Evolutionary conservation across 2,888 invertebrate species (phyloP).

Genomic region (Pharmacophagus antenor): DNA sequence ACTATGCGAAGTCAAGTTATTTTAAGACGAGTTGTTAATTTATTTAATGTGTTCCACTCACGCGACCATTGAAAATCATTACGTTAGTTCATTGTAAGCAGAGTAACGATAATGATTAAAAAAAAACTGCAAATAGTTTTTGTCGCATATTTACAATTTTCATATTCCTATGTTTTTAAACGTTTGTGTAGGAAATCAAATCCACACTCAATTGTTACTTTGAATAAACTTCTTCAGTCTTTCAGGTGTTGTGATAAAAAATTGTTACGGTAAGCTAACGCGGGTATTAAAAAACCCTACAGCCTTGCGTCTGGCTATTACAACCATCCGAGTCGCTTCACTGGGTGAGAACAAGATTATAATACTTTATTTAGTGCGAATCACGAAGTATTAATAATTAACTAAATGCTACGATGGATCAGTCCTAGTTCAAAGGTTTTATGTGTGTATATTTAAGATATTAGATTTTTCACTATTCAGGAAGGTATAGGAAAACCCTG

Average conservation of each 20-base stretch:
- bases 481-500: no score
- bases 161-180: slow-evolving; percentile 24
- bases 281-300: slow-evolving; percentile 20
- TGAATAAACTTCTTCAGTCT: slow-evolving; percentile 9
- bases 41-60: neutral
- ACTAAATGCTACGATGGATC: neutral
- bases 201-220: slow-evolving; percentile 11
- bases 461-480: no score
- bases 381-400: neutral
- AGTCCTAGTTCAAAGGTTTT: no score
- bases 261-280: slow-evolving; percentile 22
- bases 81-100: neutral
- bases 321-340: slow-evolving; percentile 22
- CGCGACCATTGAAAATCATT: slow-evolving; percentile 8
- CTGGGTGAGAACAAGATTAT: slow-evolving; percentile 13
- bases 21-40: neutral
- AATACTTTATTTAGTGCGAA: neutral
- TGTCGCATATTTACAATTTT: slow-evolving; percentile 2
- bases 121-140: neutral
- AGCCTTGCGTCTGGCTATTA: slow-evolving; percentile 18
- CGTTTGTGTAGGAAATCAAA: slow-evolving; percentile 20
- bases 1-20: neutral
- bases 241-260: slow-evolving; percentile 22
- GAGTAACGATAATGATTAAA: neutral
- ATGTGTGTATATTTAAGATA: no score